These are phyloP conservation scores for Lepus americanus DNA, from an alignment of 2,113 vertebrate species.

Conservation along the genomic window DNA sequence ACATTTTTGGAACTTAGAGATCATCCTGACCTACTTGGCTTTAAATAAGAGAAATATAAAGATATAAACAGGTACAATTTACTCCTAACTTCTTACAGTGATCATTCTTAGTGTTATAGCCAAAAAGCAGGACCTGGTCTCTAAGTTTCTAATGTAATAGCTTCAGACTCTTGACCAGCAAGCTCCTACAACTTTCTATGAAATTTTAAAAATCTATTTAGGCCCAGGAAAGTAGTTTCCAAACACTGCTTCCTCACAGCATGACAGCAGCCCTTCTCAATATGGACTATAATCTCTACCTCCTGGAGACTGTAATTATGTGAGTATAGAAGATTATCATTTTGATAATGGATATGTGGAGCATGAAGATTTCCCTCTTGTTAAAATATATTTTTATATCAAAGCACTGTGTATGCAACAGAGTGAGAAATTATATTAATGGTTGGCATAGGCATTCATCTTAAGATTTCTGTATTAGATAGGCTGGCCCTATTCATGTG, in stretches of 20 bases:
- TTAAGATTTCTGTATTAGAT: neutral
- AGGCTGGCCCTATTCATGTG: neutral
- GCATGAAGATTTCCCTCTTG: neutral
- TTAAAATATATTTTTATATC: constrained; percentile 6
- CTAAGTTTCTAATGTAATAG: neutral
- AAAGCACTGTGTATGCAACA: neutral
- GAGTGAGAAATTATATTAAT: neutral
- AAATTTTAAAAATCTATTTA: constrained; percentile 13
- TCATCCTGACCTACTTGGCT: neutral
- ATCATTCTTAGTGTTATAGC: neutral
- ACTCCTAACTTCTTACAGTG: neutral
- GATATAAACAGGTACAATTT: neutral
- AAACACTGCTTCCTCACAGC: neutral
- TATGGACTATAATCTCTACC: neutral
- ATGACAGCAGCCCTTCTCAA: neutral
- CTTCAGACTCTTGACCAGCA: neutral
- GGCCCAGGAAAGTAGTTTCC: neutral
- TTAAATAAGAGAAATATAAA: neutral
- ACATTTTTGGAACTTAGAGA: neutral
- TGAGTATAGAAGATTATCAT: neutral
- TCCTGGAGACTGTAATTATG: neutral
- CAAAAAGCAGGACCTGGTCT: neutral
- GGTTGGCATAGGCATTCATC: neutral
- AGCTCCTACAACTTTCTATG: neutral
- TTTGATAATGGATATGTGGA: neutral